Base-by-base conservation (phyloP, 2,113 vertebrate genomes). In the Scalopus aquaticus region DNA sequence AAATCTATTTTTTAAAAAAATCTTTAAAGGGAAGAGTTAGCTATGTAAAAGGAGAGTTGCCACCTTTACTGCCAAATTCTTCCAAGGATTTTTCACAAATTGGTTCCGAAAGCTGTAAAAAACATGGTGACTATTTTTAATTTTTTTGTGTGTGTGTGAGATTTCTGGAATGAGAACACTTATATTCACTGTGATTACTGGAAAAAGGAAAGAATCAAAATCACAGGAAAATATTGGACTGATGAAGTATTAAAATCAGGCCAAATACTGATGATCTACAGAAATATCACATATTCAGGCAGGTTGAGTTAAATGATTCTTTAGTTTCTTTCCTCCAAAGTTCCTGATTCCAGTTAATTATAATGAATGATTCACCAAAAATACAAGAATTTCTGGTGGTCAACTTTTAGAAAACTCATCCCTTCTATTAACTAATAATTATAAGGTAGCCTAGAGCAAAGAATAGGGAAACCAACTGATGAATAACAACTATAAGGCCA, bases 61-160 rank as follows among this genome's bases (percentile, higher is more conserved):
- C 83, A 96, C 76, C 79, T 95, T 93, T 94, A 93, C 72, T 96
- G 95, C 95, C 93, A 96, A 96, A 84, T 97, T 94, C 95, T 88
- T 95, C 2, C 9, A 96, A 82, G 42, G n/a, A 93, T 88, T 96
- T 96, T 96, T 91, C 87, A 96, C 80, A 94, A 97, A 96, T 82
- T 88, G 84, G 77, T 94, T 96, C 87, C 93, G 91, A 96, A 97
- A 97, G 83, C 87, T 94, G 86, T 93, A 96, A 95, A 96, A 95
- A 95, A 93, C 88, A 89, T 94, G 56, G 70, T 87, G 87, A 67
- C 44, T 97, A 96, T 94, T 95, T 95, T 85, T 54, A 91, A 78
- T 77, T 78, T 91, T 91, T 81, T 92, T 95, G 92, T 92, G 82
- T 20, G 24, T 79, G 94, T n/a, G 82, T 96, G 91, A 92, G 80